These are phyloP conservation scores for Hydropsyche tenuis DNA, from an alignment of 1,140 invertebrate species.

Conservation along the genomic window DNA sequence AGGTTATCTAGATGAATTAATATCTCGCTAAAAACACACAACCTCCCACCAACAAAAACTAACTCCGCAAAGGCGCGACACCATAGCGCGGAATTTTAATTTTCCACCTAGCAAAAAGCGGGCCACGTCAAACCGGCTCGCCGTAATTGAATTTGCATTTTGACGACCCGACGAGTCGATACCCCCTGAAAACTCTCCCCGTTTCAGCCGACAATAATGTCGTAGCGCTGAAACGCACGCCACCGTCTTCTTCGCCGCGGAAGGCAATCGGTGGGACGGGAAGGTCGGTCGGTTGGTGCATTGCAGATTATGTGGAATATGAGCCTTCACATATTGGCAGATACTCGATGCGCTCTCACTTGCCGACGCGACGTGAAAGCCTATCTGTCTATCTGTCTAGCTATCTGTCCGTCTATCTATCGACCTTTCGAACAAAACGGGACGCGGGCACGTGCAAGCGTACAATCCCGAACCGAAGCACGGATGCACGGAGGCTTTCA, in stretches of 20 bases:
- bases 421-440: slow-evolving; percentile 11
- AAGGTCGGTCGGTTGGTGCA: slow-evolving; percentile 41
- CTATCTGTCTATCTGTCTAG: slow-evolving; percentile 8
- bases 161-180: no score
- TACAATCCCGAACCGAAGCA: background rate
- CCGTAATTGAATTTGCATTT: no score
- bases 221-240: background rate
- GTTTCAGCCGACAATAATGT: no score
- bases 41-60: no score
- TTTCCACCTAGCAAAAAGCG: no score
- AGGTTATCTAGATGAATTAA: no score
- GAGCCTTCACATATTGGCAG: slow-evolving; percentile 46
- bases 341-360: slow-evolving; percentile 45
- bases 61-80: no score
- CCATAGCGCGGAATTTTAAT: no score
- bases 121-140: no score
- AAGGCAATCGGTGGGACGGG: slow-evolving; percentile 29
- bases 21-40: no score
- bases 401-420: background rate
- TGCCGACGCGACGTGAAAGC: slow-evolving; percentile 42
- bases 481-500: background rate
- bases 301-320: slow-evolving; percentile 50
- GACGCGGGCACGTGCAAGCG: background rate
- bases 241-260: slow-evolving; percentile 6
- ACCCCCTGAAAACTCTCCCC: no score